phyloP scores from a whole-genome alignment of 2,888 invertebrate species.

The Acholoe squamosa region DNA sequence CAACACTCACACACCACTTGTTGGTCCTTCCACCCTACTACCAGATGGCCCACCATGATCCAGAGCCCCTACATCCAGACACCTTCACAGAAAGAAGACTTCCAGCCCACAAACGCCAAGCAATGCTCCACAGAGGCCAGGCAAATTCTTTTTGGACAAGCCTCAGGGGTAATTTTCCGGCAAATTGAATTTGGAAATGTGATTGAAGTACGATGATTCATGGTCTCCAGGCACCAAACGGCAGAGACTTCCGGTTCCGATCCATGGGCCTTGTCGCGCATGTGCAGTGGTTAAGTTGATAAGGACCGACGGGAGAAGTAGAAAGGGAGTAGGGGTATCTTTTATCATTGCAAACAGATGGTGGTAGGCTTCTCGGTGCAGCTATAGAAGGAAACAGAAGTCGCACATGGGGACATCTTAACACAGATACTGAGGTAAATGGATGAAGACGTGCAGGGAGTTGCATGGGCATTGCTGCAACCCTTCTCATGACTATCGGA shows the following conservation, averaged over 20 bases:
- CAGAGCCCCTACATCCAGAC: no score
- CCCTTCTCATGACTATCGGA: no score
- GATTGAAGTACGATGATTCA: neutral
- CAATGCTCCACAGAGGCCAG: neutral
- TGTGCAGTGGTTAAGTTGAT: neutral
- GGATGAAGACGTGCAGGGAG: neutral
- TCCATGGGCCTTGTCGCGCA: neutral
- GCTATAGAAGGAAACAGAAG: neutral
- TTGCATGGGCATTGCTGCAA: no score
- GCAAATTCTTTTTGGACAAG: neutral
- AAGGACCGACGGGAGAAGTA: constrained; percentile 2
- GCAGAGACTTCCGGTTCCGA: neutral
- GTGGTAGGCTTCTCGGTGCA: neutral
- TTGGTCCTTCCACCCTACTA: neutral
- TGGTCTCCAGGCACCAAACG: neutral
- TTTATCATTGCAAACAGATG: constrained; percentile 1
- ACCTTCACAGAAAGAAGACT: no score
- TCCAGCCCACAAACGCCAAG: neutral
- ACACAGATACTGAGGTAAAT: neutral
- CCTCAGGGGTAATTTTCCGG: neutral
- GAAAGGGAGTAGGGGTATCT: neutral
- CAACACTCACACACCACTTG: constrained; percentile 8
- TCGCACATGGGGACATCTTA: neutral
- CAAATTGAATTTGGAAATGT: constrained; percentile 1
- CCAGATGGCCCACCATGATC: neutral